Evolutionary conservation across 2,888 invertebrate genomes (phyloP).

Genomic region (Bombyx huttoni): DNA sequence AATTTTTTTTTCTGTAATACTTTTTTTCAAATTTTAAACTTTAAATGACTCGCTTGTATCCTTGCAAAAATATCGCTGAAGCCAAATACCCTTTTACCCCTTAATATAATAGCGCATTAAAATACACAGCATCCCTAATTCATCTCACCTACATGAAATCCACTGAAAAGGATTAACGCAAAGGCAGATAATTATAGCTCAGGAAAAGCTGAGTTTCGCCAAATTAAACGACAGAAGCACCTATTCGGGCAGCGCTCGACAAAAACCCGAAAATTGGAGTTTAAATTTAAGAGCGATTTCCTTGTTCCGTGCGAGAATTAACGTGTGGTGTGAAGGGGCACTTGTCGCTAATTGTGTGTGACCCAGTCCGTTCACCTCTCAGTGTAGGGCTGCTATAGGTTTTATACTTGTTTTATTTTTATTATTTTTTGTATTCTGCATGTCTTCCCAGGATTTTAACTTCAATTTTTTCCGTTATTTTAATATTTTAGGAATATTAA

Average conservation of each 20-base stretch:
- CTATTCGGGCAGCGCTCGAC: slow-evolving; percentile 14
- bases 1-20: too few relatives aligned
- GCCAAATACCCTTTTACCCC: too few relatives aligned
- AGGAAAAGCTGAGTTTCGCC: slow-evolving; percentile 25
- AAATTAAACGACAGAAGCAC: slow-evolving; percentile 34
- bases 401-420: not conserved
- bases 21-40: too few relatives aligned
- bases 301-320: slow-evolving; percentile 40
- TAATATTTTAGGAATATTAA: too few relatives aligned
- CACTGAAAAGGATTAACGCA: not conserved
- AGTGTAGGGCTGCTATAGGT: not conserved
- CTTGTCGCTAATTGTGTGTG: slow-evolving; percentile 57
- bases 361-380: slow-evolving; percentile 15
- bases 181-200: slow-evolving; percentile 28
- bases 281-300: slow-evolving; percentile 48
- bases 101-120: not conserved
- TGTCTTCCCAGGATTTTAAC: too few relatives aligned
- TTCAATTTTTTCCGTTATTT: too few relatives aligned
- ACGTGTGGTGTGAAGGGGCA: slow-evolving; percentile 38
- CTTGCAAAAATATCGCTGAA: too few relatives aligned
- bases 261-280: slow-evolving; percentile 38
- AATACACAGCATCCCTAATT: not conserved
- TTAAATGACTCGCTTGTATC: too few relatives aligned
- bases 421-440: not conserved
- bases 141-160: not conserved